phyloP scores from a whole-genome alignment of 2,888 invertebrate species.

The Drosophila anomalipes region DNA sequence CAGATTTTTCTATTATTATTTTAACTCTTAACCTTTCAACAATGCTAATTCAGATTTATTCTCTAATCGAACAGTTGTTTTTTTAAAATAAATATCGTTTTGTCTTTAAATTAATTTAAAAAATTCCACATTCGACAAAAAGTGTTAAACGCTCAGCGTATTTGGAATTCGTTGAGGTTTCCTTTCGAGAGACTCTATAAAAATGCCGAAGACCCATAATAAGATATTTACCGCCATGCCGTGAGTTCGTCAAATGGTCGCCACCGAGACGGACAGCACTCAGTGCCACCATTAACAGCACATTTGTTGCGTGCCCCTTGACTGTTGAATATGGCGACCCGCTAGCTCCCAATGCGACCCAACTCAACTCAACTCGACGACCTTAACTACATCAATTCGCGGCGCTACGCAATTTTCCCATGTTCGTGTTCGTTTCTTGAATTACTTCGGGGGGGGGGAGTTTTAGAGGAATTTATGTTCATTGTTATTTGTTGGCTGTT shows the following conservation, averaged over 20 bases:
- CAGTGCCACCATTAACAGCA: constrained; percentile 65
- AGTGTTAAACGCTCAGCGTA: not conserved
- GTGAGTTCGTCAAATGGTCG: constrained; percentile 31
- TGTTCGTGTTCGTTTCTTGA: constrained; percentile 1
- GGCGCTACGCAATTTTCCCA: not conserved
- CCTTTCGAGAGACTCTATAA: not conserved
- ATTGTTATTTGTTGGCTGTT: not conserved
- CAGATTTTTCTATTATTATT: not conserved
- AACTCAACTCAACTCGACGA: not conserved
- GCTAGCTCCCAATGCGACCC: not conserved
- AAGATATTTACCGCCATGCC: constrained; percentile 11
- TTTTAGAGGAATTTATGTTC: not conserved
- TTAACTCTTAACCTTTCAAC: not conserved
- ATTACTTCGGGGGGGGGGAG: not conserved
- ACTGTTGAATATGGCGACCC: constrained; percentile 4
- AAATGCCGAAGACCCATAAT: constrained; percentile 10
- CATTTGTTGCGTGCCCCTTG: constrained; percentile 72
- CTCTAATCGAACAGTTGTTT: not conserved
- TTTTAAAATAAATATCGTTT: not conserved
- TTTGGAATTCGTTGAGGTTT: constrained; percentile 7
- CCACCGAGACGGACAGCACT: constrained; percentile 22
- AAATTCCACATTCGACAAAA: not conserved
- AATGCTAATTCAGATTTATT: not conserved
- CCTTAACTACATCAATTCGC: not conserved
- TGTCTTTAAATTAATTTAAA: not conserved